A percentile compares a stretch with the other conserved stretches of the same genome.
Evolutionary conservation across 92 coral and sea anemone species (phyloP).

Genomic region (Heliopora coerulea): DNA sequence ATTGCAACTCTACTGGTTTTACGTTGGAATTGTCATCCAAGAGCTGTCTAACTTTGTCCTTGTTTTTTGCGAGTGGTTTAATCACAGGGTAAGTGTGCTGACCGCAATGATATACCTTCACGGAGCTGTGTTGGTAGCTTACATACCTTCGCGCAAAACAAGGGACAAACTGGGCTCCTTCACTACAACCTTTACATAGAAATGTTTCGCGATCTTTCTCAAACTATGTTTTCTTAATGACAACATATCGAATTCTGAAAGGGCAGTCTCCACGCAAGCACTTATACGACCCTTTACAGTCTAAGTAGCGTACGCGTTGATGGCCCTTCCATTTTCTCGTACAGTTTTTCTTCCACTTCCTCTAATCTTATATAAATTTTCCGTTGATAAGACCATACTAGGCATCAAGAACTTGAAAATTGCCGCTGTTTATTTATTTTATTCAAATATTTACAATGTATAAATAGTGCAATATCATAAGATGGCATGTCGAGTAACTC

Average conservation of each 20-base stretch:
- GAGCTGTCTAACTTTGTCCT: conserved; percentile 31
- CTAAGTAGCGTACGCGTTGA: too few species aligned
- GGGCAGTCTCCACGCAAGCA: too few species aligned
- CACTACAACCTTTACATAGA: conserved; percentile 45
- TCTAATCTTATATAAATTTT: too few species aligned
- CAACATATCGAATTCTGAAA: conserved; percentile 35
- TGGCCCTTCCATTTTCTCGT: too few species aligned
- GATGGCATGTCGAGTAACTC: too few species aligned
- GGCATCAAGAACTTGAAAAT: too few species aligned
- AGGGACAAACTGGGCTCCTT: neutral
- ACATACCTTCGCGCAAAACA: conserved; percentile 35
- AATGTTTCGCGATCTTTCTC: conserved; percentile 31
- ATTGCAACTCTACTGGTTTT: conserved; percentile 54
- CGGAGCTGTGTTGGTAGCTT: neutral
- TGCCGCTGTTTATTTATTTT: too few species aligned
- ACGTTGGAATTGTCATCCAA: conserved; percentile 55
- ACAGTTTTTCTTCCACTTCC: too few species aligned
- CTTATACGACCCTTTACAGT: too few species aligned
- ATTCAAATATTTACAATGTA: too few species aligned
- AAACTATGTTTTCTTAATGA: conserved; percentile 28
- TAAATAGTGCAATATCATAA: too few species aligned
- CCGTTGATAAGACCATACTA: too few species aligned
- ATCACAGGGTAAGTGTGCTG: conserved; percentile 53
- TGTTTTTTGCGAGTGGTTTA: conserved; percentile 20
- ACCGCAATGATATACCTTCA: conserved; percentile 48